phyloP scores from a whole-genome alignment of 2,797 vertebrate genomes.

The Phaenicophaeus curvirostris region DNA sequence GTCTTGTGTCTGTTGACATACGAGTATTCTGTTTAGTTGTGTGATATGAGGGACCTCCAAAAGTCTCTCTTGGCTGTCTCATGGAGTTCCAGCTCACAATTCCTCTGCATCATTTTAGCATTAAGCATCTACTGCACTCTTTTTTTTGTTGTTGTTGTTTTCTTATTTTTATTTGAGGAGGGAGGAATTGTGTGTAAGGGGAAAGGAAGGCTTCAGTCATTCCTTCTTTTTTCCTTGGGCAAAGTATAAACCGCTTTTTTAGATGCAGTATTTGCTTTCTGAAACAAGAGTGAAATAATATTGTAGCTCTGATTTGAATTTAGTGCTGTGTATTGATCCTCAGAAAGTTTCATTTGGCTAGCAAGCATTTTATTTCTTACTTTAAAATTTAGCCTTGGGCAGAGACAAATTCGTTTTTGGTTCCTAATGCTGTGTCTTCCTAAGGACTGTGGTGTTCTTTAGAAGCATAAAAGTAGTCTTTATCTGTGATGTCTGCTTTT shows the following conservation, averaged over 20 bases:
- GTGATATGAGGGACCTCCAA: background rate
- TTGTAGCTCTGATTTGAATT: background rate
- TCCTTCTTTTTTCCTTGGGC: background rate
- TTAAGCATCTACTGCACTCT: background rate
- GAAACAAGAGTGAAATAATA: background rate
- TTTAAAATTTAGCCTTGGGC: background rate
- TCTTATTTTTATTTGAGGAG: background rate
- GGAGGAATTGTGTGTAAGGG: background rate
- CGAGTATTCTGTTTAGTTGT: background rate
- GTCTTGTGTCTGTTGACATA: background rate
- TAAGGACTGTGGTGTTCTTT: background rate
- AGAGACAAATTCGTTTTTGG: background rate
- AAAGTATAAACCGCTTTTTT: background rate
- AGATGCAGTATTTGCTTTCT: conserved; percentile 2
- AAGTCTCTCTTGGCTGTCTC: background rate
- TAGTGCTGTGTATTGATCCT: background rate
- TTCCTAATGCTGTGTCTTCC: background rate
- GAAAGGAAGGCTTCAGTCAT: conserved; percentile 7
- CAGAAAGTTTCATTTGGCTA: background rate
- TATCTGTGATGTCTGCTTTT: background rate
- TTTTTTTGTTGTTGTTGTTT: too few relatives aligned
- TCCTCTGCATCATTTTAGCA: background rate
- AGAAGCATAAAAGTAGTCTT: background rate
- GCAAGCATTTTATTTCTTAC: background rate
- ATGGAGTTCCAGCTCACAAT: background rate